Percentiles rank a stretch among this genome's conserved stretches.
phyloP scores from a whole-genome alignment of 2,113 vertebrate species.

The Columba livia region DNA sequence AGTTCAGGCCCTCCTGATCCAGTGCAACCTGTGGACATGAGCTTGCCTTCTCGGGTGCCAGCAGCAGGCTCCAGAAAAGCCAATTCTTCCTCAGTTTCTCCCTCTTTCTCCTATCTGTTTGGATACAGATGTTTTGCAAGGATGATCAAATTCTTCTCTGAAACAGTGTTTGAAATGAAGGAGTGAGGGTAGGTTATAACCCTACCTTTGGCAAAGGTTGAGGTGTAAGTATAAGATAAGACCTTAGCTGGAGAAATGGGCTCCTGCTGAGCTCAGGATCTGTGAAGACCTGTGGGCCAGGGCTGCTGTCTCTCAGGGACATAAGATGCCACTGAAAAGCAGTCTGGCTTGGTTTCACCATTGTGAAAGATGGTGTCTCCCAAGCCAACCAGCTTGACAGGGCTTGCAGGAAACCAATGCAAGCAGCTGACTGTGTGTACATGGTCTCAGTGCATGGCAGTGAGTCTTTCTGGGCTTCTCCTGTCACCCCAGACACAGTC shows the following conservation, averaged over 20 bases:
- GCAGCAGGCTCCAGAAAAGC: not conserved
- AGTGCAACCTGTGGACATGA: accelerated
- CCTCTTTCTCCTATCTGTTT: not conserved
- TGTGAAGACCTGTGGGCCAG: accelerated
- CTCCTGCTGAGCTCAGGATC: not conserved
- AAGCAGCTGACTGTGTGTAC: accelerated
- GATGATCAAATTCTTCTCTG: not conserved
- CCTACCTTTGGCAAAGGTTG: not conserved
- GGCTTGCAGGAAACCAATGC: not conserved
- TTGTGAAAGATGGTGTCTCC: not conserved
- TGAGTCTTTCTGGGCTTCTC: not conserved
- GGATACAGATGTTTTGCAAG: not conserved
- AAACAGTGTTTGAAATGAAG: not conserved
- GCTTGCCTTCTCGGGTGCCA: not conserved
- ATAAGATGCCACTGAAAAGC: not conserved
- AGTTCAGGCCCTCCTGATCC: not conserved
- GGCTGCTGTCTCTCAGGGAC: no score
- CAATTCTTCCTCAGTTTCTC: not conserved
- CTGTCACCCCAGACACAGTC: not conserved
- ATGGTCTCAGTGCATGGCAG: accelerated
- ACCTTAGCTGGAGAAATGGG: not conserved
- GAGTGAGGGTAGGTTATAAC: not conserved
- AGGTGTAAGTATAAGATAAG: not conserved
- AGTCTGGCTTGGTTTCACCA: not conserved
- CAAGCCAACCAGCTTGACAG: not conserved